These are phyloP conservation scores for Chymomyza fuscimana DNA, from an alignment of 2,888 invertebrate genomes.

Conservation along the genomic window DNA sequence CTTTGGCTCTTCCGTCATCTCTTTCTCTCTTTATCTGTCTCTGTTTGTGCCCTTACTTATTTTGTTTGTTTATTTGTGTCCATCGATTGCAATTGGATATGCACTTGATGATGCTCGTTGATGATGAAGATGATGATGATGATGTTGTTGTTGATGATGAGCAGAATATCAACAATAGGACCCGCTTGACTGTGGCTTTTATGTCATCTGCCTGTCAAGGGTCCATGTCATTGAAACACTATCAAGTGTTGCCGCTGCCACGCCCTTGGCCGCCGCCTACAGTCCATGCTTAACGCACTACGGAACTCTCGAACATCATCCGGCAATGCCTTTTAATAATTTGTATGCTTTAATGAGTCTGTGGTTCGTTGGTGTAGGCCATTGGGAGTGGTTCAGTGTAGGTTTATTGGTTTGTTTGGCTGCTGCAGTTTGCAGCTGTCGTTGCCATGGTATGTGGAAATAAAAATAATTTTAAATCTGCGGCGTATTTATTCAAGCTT, in stretches of 20 bases:
- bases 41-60: too few relatives aligned
- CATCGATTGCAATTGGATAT: conserved; percentile 32
- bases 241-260: conserved; percentile 33
- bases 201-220: background rate
- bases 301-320: background rate
- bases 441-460: conserved; percentile 10
- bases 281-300: background rate
- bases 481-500: conserved; percentile 68
- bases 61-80: background rate
- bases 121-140: conserved; percentile 34
- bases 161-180: conserved; percentile 7
- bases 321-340: conserved; percentile 44
- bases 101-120: conserved; percentile 53
- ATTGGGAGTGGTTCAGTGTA: background rate
- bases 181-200: background rate
- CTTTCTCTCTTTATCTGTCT: too few relatives aligned
- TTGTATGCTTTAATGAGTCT: conserved; percentile 59
- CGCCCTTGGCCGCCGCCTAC: background rate
- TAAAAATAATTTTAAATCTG: conserved; percentile 68
- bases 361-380: background rate
- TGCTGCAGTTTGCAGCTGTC: conserved; percentile 13
- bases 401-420: background rate
- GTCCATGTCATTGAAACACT: conserved; percentile 52
- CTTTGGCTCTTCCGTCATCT: background rate
- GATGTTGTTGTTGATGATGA: conserved; percentile 33